Conservation (phyloP, 2,888 invertebrate genomes). For the Synanthedon tipuliformis region DNA sequence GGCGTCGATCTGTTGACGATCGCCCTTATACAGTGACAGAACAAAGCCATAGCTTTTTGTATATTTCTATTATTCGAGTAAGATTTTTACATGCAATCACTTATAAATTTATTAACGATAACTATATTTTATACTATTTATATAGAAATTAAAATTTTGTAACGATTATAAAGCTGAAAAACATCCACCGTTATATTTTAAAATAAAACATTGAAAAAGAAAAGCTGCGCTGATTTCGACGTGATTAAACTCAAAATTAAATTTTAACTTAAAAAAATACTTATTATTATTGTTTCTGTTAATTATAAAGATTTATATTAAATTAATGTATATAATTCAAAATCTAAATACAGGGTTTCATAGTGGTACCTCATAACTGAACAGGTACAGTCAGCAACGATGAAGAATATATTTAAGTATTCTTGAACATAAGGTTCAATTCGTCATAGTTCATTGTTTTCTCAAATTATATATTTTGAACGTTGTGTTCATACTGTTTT, state of each 20-base stretch:
- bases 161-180: background rate
- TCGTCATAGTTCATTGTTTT: too few relatives aligned
- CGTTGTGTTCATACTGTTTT: too few relatives aligned
- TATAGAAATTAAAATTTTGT: constrained; percentile 6
- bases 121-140: constrained; percentile 51
- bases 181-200: background rate
- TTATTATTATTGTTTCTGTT: too few relatives aligned
- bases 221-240: constrained; percentile 13
- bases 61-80: constrained; percentile 59
- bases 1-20: constrained; percentile 12
- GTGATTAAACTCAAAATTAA: constrained; percentile 2
- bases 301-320: too few relatives aligned
- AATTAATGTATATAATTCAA: background rate
- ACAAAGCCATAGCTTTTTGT: constrained; percentile 60
- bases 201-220: background rate
- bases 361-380: constrained; percentile 5
- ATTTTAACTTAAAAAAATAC: too few relatives aligned
- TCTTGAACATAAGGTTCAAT: too few relatives aligned
- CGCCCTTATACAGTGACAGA: constrained; percentile 29
- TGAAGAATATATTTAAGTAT: too few relatives aligned
- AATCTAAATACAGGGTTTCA: constrained; percentile 12
- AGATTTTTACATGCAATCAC: constrained; percentile 46
- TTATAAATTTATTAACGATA: constrained; percentile 37
- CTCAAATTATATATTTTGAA: too few relatives aligned
- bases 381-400: too few relatives aligned